Evolutionary conservation across 2,888 invertebrate species (phyloP).

Genomic region (Rugalucina vietnamica): DNA sequence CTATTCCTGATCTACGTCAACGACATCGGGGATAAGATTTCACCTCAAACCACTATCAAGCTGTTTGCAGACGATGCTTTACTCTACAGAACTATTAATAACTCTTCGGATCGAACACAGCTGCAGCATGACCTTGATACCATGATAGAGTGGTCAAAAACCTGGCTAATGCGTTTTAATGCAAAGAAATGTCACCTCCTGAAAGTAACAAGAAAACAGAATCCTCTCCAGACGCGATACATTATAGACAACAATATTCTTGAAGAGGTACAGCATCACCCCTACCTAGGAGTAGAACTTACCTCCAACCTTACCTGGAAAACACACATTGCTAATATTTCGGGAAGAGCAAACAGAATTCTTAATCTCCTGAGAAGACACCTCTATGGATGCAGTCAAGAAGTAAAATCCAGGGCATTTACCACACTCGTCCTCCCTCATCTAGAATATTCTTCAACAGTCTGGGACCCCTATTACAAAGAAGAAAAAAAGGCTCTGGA

Average conservation of each 20-base stretch:
- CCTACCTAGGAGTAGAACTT: background rate
- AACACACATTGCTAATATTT: background rate
- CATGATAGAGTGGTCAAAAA: background rate
- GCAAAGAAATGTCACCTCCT: conserved; percentile 5
- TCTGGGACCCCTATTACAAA: background rate
- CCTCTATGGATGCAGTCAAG: background rate
- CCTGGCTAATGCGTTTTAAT: conserved; percentile 1
- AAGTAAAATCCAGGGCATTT: background rate
- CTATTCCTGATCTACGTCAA: too few relatives aligned
- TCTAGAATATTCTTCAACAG: background rate
- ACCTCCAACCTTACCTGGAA: too few relatives aligned
- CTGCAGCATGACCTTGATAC: background rate
- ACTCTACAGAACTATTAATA: too few relatives aligned
- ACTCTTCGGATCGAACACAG: too few relatives aligned
- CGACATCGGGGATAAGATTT: too few relatives aligned
- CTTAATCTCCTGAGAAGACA: background rate
- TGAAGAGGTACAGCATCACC: background rate
- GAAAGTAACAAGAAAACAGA: background rate
- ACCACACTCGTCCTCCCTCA: background rate
- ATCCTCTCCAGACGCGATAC: background rate
- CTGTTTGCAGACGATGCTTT: too few relatives aligned
- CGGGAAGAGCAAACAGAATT: background rate
- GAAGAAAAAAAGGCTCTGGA: background rate
- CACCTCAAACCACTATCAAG: too few relatives aligned
- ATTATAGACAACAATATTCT: background rate